Evolutionary conservation across 2,113 vertebrate species (phyloP), one percentile per base, ranked within the genome.

Genomic region (Podiceps cristatus): DNA sequence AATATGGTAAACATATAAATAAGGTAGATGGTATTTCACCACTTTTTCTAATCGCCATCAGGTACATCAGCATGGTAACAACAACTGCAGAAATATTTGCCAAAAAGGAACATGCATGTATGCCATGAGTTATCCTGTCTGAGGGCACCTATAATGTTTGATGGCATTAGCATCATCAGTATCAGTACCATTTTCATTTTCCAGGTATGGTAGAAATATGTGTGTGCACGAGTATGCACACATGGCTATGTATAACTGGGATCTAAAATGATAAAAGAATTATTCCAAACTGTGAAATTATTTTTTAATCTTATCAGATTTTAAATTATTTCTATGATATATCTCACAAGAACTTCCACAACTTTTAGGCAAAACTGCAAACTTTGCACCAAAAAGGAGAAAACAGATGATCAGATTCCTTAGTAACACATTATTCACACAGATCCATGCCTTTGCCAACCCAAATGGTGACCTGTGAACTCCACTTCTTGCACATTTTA

Each of bases 11-110:
- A 37, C 90, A 89, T 84, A 82, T 72, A 92, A 33, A 60, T 86
- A 86, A 97, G 82, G 87, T 84, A 96, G 96, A 95, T 44, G 88
- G 53, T 47, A 25, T 94, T 93, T 89, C 73, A 89, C 47, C 67
- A 92, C 31, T 94, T 94, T 88, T 53, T 88, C 92, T 89, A 58
- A 95, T 91, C 37, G 27, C 91, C 95, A 69, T 82, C 60, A 58
- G 75, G 69, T 88, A 58, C 55, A 68, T 73, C 86, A 94, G 58
- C 69, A 71, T 87, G 31, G 49, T 91, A 96, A 90, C 37, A 50
- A 78, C 60, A 95, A 88, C 81, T 91, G 86, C 67, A 95, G 84
- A 94, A 90, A 37, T 27, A 45, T n/a, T 80, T 68, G 25, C 45
- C 47, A 89, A 31, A 92, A 90, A 95, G 35, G n/a, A 95, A 44